Evolutionary conservation across 2,888 invertebrate genomes (phyloP), one percentile per base, ranked within the genome.

Genomic region (Exephanes ischioxanthus): DNA sequence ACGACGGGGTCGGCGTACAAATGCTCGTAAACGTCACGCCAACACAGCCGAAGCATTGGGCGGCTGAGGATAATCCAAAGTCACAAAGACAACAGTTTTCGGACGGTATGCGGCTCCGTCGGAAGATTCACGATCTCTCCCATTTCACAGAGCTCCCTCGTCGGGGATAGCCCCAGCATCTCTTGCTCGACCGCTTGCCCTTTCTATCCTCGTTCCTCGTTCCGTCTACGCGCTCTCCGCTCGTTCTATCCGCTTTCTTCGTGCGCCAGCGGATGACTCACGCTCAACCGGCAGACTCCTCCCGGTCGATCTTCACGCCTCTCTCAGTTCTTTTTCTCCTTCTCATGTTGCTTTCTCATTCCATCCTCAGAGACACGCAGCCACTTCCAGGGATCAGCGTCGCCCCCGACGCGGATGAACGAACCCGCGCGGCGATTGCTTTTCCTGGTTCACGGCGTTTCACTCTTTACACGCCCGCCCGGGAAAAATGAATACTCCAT

Each of bases 351-450:
- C 61, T 63, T 37, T 63, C 77, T 70, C 61, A 53, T 84, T 76
- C 73, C 33, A 63, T 70, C 79, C 58, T 79, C 75, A 66, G 48
- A 82, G 78, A 41, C 41, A 83, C 67, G 58, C 58, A 58, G 75
- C 68, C 51, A 80, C 72, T 77, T 81, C 68, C 72, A 41, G 51
- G 81, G 72, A 75, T 82, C 89, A 87, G 88, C 88, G 90, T 89
- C 89, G 90, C 22, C 85, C 87, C 82, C 84, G 72, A 63, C 72
- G 84, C 75, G 90, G 91, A 90, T 91, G 91, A 91, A 91, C 91
- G 91, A 91, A 89, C 89, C 89, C 88, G 88, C n/a, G 80, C 76
- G 84, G 83, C 83, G 87, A 88, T 86, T 89, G 86, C 86, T 89
- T 89, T 89, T 86, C 79, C 86, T 73, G 58, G 70, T 81, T 67